Base-by-base conservation (phyloP, 2,113 vertebrate genomes). In the Seriola rivoliana region DNA sequence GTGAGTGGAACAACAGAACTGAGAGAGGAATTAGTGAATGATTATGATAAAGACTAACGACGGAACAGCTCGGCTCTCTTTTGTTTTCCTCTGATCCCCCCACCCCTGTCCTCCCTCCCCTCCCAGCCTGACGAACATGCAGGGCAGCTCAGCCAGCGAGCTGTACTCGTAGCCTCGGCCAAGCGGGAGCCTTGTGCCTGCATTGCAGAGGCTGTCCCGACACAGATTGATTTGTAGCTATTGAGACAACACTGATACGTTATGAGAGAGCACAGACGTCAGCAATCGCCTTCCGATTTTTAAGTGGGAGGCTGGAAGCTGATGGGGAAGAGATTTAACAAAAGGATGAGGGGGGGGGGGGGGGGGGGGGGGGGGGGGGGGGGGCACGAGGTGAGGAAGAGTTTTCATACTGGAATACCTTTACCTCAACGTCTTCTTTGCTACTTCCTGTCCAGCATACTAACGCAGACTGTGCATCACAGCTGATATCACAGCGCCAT, bases 161-260 rank as follows among this genome's bases (percentile, higher is more conserved):
- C 69, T 66, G 65, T 72, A 23, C 71, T 40, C 5, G 63, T 13
- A 75, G 80, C 40, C 70, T 13, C 50, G 57, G 83, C 80, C 82
- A 40, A 71, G 80, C 46, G 11, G 69, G 68, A 88, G 86, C 75
- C 63, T 36, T 29, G 84, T 83, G 89, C 84, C 95, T 94, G 95
- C 95, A 96, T 92, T 95, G 94, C 95, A 88, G 95, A 92, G 93
- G 93, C 93, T 95, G 94, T 94, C 91, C 36, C 74, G 66, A 63
- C 69, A 21, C 85, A 78, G 75, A 93, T 92, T 95, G 93, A 96
- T 95, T 95, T 94, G 93, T 92, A 87, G 92, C 91, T 77, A 85
- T 80, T 59, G 85, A 94, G 93, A 92, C 91, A 88, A 91, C 91
- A 78, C 83, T 70, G 90, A 89, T 92, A 75, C 50, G 80, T 84